Evolutionary conservation across 2,113 vertebrate genomes (phyloP), one percentile per base, ranked within the genome.

Genomic region (Chaetodon trifascialis): DNA sequence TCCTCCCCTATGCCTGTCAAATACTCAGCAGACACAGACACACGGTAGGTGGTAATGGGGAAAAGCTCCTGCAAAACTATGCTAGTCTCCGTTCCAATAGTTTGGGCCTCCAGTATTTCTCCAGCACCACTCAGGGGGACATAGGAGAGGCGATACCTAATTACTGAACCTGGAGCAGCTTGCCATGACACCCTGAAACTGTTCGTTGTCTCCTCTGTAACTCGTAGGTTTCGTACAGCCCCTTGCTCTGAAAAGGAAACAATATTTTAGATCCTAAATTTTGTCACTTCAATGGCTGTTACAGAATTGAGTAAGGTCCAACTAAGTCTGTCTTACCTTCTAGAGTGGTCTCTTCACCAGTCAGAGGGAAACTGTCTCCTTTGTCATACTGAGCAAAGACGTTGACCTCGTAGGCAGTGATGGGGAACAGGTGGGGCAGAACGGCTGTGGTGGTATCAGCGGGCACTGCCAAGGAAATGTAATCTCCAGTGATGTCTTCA

Each of bases 131-230:
- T 68, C 54, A 95, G 82, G 4, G 98, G 96, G 69, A 94, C 88
- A 2, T 99, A 99, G 5, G 91, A 90, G 69, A 99, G 91, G 21
- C 91, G 96, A 73, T 99, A 99, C 73, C 96, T 94, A 15, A 97
- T 88, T 69, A 99, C 98, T 7, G 94, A 80, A 73, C 98, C 98
- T 8, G 96, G 97, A 87, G 98, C 98, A 73, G 97, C 89, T 86
- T 93, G 89, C 98, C 98, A 99, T 3, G 96, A 96, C 83, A 99
- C 97, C 76, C 96, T 96, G 91, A 99, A 99, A 78, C 97, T 98
- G 82, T 97, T 96, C 0, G 95, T 97, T 0, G 97, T 97, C 93
- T 99, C 98, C 63, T 99, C 97, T 16, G 96, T 96, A 78, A 99
- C 97, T 89, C 93, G 95, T 69, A 99, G 89, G 56, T 97, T 97